Evolutionary conservation across 2,113 vertebrate genomes (phyloP).

Genomic region (Sialia sialis): DNA sequence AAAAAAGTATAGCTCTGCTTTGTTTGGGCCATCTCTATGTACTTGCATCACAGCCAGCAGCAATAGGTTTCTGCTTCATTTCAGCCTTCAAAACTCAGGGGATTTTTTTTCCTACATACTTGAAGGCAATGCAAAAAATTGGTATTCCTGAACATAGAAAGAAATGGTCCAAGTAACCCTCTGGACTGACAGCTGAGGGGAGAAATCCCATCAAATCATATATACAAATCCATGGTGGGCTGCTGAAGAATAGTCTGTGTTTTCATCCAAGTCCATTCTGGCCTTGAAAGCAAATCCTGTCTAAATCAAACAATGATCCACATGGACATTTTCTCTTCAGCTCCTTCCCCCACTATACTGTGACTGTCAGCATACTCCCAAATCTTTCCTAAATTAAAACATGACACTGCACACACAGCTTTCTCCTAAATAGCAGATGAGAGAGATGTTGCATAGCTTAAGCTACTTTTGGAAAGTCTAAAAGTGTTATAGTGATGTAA

Average conservation of each 20-base stretch:
- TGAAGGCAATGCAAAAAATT: not conserved
- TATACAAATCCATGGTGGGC: not conserved
- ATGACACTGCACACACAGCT: not conserved
- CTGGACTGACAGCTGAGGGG: not conserved
- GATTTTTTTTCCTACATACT: not conserved
- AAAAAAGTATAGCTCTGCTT: not conserved
- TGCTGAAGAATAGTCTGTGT: not conserved
- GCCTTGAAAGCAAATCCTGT: not conserved
- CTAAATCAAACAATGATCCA: not conserved
- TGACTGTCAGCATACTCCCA: not conserved
- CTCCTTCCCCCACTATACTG: not conserved
- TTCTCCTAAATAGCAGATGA: not conserved
- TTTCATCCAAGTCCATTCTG: not conserved
- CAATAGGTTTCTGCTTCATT: slow-evolving; percentile 28
- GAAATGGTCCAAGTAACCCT: not conserved
- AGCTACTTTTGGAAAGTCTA: not conserved
- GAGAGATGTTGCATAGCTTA: not conserved
- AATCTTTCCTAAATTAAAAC: not conserved
- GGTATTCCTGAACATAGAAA: not conserved
- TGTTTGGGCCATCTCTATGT: not conserved
- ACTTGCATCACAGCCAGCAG: not conserved
- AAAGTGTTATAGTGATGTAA: not conserved
- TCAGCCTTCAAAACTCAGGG: not conserved
- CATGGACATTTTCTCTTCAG: not conserved
- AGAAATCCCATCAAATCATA: not conserved